These are phyloP conservation scores for Phalera bucephala DNA, from an alignment of 2,888 invertebrate species.

Conservation along the genomic window DNA sequence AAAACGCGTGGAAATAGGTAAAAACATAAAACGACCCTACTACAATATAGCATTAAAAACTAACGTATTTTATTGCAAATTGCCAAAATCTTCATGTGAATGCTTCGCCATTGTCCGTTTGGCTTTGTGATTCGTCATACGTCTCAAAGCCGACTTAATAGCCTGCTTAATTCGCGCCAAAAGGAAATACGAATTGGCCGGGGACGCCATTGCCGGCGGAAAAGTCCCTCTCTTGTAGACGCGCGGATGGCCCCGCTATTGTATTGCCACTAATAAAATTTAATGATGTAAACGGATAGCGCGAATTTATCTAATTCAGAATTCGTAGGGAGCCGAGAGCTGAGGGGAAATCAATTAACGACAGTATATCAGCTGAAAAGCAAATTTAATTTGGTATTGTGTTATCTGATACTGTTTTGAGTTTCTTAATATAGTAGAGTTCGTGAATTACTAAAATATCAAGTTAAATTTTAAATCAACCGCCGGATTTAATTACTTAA, in stretches of 20 bases:
- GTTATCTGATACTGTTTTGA: conserved; percentile 58
- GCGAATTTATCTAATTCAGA: conserved; percentile 74
- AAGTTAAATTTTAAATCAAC: no score
- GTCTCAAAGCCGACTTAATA: conserved; percentile 74
- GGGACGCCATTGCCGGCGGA: conserved; percentile 61
- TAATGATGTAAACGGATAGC: conserved; percentile 83
- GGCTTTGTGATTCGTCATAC: conserved; percentile 77
- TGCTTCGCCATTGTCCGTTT: conserved; percentile 56
- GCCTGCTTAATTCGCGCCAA: conserved; percentile 78
- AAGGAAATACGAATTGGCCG: conserved; percentile 75
- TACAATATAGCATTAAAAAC: conserved; percentile 32
- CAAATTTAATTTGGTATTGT: conserved; percentile 56
- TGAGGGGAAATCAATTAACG: conserved; percentile 75
- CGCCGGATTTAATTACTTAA: no score
- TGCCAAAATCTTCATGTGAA: conserved; percentile 54
- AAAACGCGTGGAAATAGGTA: conserved; percentile 28
- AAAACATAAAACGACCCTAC: conserved; percentile 24
- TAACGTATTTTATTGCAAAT: conserved; percentile 50
- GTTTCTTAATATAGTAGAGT: no score
- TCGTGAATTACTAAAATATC: no score
- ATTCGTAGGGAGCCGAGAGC: conserved; percentile 55
- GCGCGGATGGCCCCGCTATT: conserved; percentile 62
- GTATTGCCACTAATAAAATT: conserved; percentile 80
- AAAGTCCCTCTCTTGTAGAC: conserved; percentile 66
- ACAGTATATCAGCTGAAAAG: conserved; percentile 63